Percentiles rank a stretch among this genome's conserved stretches.
Evolutionary conservation across 2,888 invertebrate species (phyloP).

Genomic region (Coecobrya sp.): DNA sequence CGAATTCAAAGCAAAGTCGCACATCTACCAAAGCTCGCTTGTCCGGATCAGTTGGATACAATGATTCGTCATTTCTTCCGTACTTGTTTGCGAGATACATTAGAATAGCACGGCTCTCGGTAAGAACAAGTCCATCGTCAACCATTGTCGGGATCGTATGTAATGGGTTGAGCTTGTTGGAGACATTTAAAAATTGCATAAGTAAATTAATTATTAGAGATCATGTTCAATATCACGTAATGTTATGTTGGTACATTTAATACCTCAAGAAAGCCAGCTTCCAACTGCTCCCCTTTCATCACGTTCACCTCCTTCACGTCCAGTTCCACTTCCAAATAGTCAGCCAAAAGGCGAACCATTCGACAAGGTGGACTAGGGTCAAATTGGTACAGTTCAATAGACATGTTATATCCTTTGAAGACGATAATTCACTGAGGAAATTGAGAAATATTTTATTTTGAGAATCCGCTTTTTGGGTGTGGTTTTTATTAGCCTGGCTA

Average conservation of each 20-base stretch:
- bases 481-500: no score
- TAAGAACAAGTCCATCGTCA: constrained; percentile 76
- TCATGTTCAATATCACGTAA: no score
- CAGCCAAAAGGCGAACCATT: constrained; percentile 90
- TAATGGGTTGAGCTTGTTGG: constrained; percentile 78
- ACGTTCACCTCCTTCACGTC: constrained; percentile 91
- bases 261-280: constrained; percentile 90
- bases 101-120: constrained; percentile 91
- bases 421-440: no score
- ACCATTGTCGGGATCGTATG: constrained; percentile 72
- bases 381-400: constrained; percentile 91
- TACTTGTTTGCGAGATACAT: constrained; percentile 94
- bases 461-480: no score
- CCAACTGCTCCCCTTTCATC: constrained; percentile 90
- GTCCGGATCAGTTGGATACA: constrained; percentile 93
- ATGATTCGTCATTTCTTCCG: constrained; percentile 91
- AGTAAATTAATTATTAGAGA: no score
- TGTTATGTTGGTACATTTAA: not conserved
- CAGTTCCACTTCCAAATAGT: constrained; percentile 90
- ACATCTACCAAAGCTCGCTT: constrained; percentile 93
- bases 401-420: no score
- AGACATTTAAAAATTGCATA: no score
- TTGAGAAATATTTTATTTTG: no score
- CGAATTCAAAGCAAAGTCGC: constrained; percentile 93
- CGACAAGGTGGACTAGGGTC: constrained; percentile 91